Evolutionary conservation across 2,888 invertebrate species (phyloP), one percentile per base, ranked within the genome.

Genomic region (Hirudinaria manillensis): DNA sequence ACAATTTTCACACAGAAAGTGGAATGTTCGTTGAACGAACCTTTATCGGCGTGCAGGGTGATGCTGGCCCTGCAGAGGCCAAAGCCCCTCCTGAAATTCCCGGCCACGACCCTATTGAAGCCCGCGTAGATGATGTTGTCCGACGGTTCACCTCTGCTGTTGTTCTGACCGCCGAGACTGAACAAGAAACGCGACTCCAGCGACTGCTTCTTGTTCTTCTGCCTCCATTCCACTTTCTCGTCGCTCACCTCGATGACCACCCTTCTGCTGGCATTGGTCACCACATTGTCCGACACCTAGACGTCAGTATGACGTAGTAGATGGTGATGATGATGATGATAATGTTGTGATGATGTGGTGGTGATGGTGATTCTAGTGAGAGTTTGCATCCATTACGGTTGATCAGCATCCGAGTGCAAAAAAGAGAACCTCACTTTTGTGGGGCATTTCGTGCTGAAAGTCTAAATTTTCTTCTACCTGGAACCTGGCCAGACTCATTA

Each of bases 41-140:
- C 71, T 70, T 55, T 32, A 45, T 75, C 75, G 36, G 75, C 75
- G 32, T 75, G 53, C 2, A 79, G 75, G 4, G 76, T 77, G 53
- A 80, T 78, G 70, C 75, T 51, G 4, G 74, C 80, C n/a, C 75
- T 73, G 78, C 84, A 84, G 6, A 84, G 79, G 24, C 84, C 84
- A 27, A 81, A 81, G 7, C 84, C 84, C 70, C 79, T 80, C 10
- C 83, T 78, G 76, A 79, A 82, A 74, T 78, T 79, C 32, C 82
- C 83, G n/a, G 81, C 82, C 19, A 84, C 83, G 16, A 84, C 83
- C 34, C 83, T 79, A 77, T 84, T 84, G 78, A 84, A 81, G 32
- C 83, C 84, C 27, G 81, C 81, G 78, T 81, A 84, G 16, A 84
- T 79, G 77, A 79, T 77, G 76, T 81, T 78, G 66, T 83, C 83